phyloP scores from a whole-genome alignment of 1,140 invertebrate genomes.

The Platyura marginata region DNA sequence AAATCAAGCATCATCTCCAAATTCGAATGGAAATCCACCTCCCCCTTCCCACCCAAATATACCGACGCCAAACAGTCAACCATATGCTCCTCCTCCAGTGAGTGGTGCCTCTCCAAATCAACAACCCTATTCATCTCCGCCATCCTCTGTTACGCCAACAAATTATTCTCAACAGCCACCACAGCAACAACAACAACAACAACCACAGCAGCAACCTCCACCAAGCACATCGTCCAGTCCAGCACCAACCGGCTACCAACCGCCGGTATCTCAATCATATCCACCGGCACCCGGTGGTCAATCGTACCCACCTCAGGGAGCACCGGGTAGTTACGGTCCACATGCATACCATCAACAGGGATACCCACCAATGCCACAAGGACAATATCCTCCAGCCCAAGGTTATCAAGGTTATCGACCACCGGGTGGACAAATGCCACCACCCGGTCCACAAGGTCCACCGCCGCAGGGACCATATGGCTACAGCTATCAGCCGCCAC shows the following conservation, averaged over 20 bases:
- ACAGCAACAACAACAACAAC: conserved; percentile 5
- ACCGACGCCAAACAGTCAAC: neutral
- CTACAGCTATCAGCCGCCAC: neutral
- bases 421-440: conserved; percentile 16
- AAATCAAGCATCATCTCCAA: conserved; percentile 8
- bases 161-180: neutral
- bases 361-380: conserved; percentile 14
- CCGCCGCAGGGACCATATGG: conserved; percentile 14
- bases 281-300: conserved; percentile 6
- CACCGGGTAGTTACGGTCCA: neutral
- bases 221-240: conserved; percentile 13
- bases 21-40: conserved; percentile 8
- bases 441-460: conserved; percentile 13
- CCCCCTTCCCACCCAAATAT: conserved; percentile 8
- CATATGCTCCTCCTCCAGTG: neutral
- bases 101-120: neutral
- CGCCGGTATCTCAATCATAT: conserved; percentile 11
- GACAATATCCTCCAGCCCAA: conserved; percentile 20
- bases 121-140: neutral
- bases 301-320: conserved; percentile 9
- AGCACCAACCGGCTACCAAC: conserved; percentile 17
- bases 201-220: conserved; percentile 7
- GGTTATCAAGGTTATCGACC: conserved; percentile 19
- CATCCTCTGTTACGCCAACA: conserved; percentile 9
- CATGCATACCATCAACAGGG: conserved; percentile 8